Evolutionary conservation across 2,888 invertebrate genomes (phyloP).

Genomic region (Meloe dianella): DNA sequence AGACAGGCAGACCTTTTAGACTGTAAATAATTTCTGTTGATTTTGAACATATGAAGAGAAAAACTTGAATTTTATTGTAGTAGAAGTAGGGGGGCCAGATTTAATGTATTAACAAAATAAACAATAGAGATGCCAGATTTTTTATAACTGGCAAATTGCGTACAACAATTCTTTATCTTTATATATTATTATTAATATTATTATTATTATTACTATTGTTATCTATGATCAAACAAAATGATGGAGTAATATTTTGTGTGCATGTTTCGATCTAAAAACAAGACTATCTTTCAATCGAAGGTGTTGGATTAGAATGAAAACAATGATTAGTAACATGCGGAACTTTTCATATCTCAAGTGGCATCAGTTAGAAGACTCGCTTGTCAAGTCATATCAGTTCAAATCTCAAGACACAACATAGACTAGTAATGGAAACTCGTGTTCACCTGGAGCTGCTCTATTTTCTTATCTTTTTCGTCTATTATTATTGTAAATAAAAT

Average conservation of each 20-base stretch:
- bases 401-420: constrained; percentile 32
- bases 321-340: constrained; percentile 43
- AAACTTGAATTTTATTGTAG: constrained; percentile 38
- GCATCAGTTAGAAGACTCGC: constrained; percentile 36
- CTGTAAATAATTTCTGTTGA: constrained; percentile 50
- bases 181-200: background rate
- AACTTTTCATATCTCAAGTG: constrained; percentile 38
- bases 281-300: constrained; percentile 34
- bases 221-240: background rate
- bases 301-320: constrained; percentile 39
- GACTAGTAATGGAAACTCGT: constrained; percentile 40
- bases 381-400: constrained; percentile 38
- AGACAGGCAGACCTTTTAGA: constrained; percentile 51
- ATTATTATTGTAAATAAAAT: constrained; percentile 23
- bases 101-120: constrained; percentile 34
- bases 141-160: background rate
- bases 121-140: background rate
- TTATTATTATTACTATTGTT: background rate
- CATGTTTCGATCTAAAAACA: constrained; percentile 28
- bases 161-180: background rate
- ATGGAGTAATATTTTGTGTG: constrained; percentile 20
- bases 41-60: constrained; percentile 39
- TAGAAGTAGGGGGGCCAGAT: constrained; percentile 25
- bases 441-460: constrained; percentile 40
- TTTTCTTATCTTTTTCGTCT: constrained; percentile 21